phyloP scores from a whole-genome alignment of 2,888 invertebrate genomes.

The Plagodis pulveraria region DNA sequence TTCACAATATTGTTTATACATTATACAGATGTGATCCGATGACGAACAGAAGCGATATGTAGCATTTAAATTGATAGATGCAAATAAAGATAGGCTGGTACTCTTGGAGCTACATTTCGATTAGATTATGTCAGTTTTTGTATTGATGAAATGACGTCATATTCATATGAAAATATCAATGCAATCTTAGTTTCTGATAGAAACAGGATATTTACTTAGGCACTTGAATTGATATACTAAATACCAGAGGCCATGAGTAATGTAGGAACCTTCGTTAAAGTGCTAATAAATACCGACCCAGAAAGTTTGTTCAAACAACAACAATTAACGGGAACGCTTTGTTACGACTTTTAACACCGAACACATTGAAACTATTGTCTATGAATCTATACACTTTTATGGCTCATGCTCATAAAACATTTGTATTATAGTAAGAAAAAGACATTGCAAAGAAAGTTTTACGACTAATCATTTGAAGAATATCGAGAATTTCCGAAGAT shows the following conservation, averaged over 20 bases:
- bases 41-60: constrained; percentile 45
- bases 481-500: constrained; percentile 9
- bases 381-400: constrained; percentile 34
- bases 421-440: constrained; percentile 25
- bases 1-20: constrained; percentile 47
- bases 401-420: constrained; percentile 30
- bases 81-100: constrained; percentile 19
- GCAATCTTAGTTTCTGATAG: too few species aligned
- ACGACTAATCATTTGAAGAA: constrained; percentile 12
- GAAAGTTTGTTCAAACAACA: constrained; percentile 58
- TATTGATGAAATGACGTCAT: constrained; percentile 4
- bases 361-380: constrained; percentile 40
- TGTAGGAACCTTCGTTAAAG: constrained; percentile 43
- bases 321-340: constrained; percentile 67
- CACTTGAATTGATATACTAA: constrained; percentile 25
- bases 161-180: not conserved
- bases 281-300: constrained; percentile 63
- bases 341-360: constrained; percentile 48
- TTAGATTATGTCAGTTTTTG: constrained; percentile 30
- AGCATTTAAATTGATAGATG: constrained; percentile 49
- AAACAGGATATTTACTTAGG: not conserved
- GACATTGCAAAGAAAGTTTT: constrained; percentile 23
- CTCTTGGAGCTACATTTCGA: constrained; percentile 27
- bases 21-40: constrained; percentile 46
- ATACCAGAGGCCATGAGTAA: constrained; percentile 49